Evolutionary conservation across 1,140 invertebrate species (phyloP).

Genomic region (Drosophila lowei): DNA sequence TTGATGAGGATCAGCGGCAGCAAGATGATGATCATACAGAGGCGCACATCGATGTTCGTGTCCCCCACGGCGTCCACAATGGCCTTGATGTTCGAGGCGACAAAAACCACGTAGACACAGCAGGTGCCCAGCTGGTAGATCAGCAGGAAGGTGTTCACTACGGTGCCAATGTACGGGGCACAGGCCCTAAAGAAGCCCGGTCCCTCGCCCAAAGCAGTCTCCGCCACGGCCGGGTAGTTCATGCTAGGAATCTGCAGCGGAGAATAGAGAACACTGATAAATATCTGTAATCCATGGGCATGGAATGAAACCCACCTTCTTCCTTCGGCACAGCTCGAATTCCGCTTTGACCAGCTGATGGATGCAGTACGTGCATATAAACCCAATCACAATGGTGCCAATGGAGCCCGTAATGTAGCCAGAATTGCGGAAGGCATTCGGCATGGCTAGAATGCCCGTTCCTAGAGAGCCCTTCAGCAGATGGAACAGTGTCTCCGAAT

Average conservation of each 20-base stretch:
- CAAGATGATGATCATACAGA: slow-evolving; percentile 87
- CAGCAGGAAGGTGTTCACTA: slow-evolving; percentile 88
- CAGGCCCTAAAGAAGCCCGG: slow-evolving; percentile 85
- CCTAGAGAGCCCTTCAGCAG: slow-evolving; percentile 94
- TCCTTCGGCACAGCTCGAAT: slow-evolving; percentile 88
- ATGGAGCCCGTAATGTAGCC: slow-evolving; percentile 88
- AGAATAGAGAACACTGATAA: background rate
- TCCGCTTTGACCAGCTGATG: slow-evolving; percentile 88
- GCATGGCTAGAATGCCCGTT: slow-evolving; percentile 95
- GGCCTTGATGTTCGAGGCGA: slow-evolving; percentile 88
- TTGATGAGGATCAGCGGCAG: slow-evolving; percentile 89
- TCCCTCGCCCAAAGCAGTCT: slow-evolving; percentile 88
- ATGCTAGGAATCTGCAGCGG: slow-evolving; percentile 85
- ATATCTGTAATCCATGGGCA: background rate
- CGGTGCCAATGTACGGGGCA: slow-evolving; percentile 86
- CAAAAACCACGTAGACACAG: slow-evolving; percentile 94
- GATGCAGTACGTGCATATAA: slow-evolving; percentile 92
- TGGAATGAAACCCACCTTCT: slow-evolving; percentile 62
- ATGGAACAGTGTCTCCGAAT: slow-evolving; percentile 91
- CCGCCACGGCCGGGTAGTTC: slow-evolving; percentile 88
- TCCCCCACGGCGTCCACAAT: slow-evolving; percentile 84
- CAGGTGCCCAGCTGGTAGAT: slow-evolving; percentile 94
- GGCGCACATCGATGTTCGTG: slow-evolving; percentile 83
- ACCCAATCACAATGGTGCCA: slow-evolving; percentile 88
- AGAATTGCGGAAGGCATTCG: slow-evolving; percentile 91